Evolutionary conservation across 2,797 vertebrate genomes (phyloP), one percentile per base, ranked within the genome.

Genomic region (Diglossa cyanea): DNA sequence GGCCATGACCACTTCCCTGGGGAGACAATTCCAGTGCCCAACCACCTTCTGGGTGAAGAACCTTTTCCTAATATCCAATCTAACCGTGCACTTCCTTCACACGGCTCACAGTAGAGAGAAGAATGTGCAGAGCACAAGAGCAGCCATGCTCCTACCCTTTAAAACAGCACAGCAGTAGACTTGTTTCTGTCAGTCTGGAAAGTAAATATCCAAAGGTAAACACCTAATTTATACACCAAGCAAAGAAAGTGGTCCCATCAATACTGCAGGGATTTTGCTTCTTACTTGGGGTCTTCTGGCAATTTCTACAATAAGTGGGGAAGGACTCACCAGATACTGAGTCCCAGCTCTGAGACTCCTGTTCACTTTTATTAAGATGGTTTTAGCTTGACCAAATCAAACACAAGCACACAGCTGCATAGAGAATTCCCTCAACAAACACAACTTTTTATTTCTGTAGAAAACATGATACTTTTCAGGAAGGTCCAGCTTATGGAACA

Each of bases 401-500:
- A 77, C 24, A 25, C 16, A 10, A 48, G 47, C 61, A 48, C 37
- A 21, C 30, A 81, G 24, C 51, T 92, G 61, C 71, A 39, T 33
- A 63, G 21, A 50, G 61, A 93, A 87, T 33, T 30, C 54, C 79
- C 60, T 92, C 71, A 79, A 88, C 68, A 80, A 85, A 86, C 81
- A 86, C 79, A 86, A 66, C 33, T 23, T 71, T 95, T 96, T 94
- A 95, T 96, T 93, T 92, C 48, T 82, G 75, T 93, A 96, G 71
- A 97, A 96, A 96, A 94, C 82, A 88, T 74, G 66, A 12, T 17
- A 40, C 35, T 93, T 95, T 53, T 86, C 72, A 88, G 94, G 80
- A 94, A 94, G 57, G 48, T 71, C 62, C 94, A 94, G 86, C 83
- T 97, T 86, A 94, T 76, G 91, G 86, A 94, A 94, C 91, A 95